Evolutionary conservation across 2,797 vertebrate species (phyloP), one percentile per base, ranked within the genome.

Genomic region (Acanthurus leucopareius): DNA sequence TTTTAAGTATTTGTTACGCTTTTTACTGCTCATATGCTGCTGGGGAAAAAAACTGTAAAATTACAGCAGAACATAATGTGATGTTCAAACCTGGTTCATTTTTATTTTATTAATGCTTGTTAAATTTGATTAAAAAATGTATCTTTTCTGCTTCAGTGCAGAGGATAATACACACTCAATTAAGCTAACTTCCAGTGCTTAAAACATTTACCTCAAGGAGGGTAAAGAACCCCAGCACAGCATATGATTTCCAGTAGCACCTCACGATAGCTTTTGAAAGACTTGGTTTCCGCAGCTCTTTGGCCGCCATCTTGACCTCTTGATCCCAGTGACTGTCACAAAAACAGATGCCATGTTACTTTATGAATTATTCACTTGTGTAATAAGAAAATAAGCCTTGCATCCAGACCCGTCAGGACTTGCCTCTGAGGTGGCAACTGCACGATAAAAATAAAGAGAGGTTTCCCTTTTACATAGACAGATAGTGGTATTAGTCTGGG

Each of bases 181-280:
- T 32, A 5, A 32, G 28, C 28, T 32, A 32, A 25, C 45, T 53
- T 28, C 2, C 16, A 54, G 16, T 42, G 2, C 7, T n/a, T 6
- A n/a, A 20, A 52, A 53, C 58, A 69, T 90, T 89, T 89, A 98
- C 98, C 97, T 99, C 97, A 51, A 97, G 17, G 17, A 98, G 77
- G 1, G 97, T 97, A 73, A 97, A 97, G 86, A 96, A 16, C 40
- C 98, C 98, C 84, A 99, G 91, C 87, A 96, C 56, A 65, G 95
- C 76, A 57, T 98, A 98, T 0, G 96, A 83, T 75, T 95, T 99
- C 97, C 97, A 98, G 89, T 96, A 97, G 93, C 97, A 98, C 68
- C 87, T 94, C 56, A 99, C 94, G 83, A 99, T 96, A 45, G 94
- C 96, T 95, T 93, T 96, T 10, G 94, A 90, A 86, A 99, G 96